Conservation (phyloP, 2,113 vertebrate genomes). For the Empidonax alnorum region DNA sequence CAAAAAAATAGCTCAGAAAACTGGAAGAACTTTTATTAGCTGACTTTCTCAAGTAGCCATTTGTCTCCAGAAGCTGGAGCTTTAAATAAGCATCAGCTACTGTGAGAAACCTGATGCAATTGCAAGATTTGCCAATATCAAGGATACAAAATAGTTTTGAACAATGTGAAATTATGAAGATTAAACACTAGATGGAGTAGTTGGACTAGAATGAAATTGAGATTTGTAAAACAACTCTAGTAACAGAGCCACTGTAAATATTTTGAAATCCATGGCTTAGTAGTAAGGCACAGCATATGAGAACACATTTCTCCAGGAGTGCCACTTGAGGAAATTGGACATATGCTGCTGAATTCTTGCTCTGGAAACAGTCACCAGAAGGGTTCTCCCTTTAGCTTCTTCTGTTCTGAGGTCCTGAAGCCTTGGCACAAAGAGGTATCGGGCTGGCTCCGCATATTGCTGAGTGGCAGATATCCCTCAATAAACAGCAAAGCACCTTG, state of each 20-base stretch:
- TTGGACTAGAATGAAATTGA: conserved; percentile 33
- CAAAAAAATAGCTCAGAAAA: not conserved
- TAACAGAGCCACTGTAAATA: conserved; percentile 22
- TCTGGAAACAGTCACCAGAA: not conserved
- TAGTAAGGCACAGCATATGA: not conserved
- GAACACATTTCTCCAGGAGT: not conserved
- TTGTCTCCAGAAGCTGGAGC: not conserved
- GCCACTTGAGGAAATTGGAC: not conserved
- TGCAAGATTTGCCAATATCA: not conserved
- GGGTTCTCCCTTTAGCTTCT: not conserved
- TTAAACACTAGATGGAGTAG: conserved; percentile 61
- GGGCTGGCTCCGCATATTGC: not conserved
- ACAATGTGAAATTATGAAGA: not conserved
- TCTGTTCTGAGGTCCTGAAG: not conserved
- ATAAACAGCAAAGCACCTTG: not conserved
- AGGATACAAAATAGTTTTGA: not conserved
- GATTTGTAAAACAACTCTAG: not conserved
- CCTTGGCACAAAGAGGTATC: rapidly evolving
- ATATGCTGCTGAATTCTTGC: not conserved
- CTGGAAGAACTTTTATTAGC: not conserved
- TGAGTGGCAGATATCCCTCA: not conserved
- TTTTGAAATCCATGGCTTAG: not conserved
- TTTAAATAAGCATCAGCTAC: not conserved
- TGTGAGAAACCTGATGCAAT: not conserved
- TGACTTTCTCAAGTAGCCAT: not conserved